Base-by-base conservation (phyloP, 2,113 vertebrate species). In the Amphiprion ocellaris region DNA sequence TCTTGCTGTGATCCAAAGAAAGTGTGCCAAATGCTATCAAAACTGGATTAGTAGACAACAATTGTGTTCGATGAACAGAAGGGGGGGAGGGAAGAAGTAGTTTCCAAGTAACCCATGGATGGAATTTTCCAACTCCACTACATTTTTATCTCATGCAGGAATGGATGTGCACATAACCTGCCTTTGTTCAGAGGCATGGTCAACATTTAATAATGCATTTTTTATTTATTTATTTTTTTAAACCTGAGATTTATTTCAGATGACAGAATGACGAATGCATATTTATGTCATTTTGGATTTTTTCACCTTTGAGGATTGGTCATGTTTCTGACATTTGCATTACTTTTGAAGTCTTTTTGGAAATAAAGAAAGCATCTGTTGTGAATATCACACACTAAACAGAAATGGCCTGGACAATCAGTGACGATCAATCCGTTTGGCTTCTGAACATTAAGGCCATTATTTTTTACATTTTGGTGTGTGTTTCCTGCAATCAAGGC, bases 11-110 rank as follows among this genome's bases (percentile, higher is more conserved):
- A 93, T 92, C 89, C 93, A 94, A 94, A 95, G 93, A 94, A 94
- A 94, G 90, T 94, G 94, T 95, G 94, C 94, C 94, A 95, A 95
- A 94, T 94, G 93, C 93, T 95, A 95, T 95, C 94, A 95, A 95
- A 94, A 93, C 91, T 93, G 94, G 94, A 95, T 95, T 95, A 95
- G 93, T 84, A 91, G 90, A 94, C 87, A 88, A 93, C 94, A 94
- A 92, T 94, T 92, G 94, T 92, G 92, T 92, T 92, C 84, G 85
- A 94, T 94, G 92, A 92, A 93, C 83, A 69, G 90, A 81, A 79
- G 65, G 88, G 84, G 82, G 79, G 82, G 84, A 21, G 84, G 77
- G 66, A 82, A 82, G 58, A 77, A 77, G 82, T 87, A 89, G 93
- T 95, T 94, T 94, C 94, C 91, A 92, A 94, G 95, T 87, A 94